Evolutionary conservation across 1,140 invertebrate genomes (phyloP), one percentile per base, ranked within the genome.

Genomic region (Tetragonula clypearis): DNA sequence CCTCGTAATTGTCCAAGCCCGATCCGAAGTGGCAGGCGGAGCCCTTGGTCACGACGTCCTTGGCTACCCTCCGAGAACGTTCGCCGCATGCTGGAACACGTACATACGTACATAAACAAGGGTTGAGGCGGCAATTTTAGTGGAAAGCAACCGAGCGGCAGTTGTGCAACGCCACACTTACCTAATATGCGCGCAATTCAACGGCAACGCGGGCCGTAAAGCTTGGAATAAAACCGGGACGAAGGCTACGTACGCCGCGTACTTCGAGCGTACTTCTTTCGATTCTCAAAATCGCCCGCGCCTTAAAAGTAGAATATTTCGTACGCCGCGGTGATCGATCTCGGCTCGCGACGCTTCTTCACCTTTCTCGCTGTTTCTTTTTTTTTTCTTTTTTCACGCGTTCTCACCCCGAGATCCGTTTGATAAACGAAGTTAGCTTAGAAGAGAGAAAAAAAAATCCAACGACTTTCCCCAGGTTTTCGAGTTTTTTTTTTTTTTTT

Each of bases 101-200:
- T 56, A 49, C 41, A 49, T 49, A 8, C 6, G 8, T 49, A 71
- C 56, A 58, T 19, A 19, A 5, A 19, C 12, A 58, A 17, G 77
- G 21, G 60, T 49, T 21, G 77, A 30, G 77, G n/a, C 26, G 30
- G 65, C 71, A 79, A 77, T 86, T 82, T 72, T n/a, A 55, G 41
- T 35, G 5, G 84, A 86, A 83, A 80, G 72, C 72, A 81, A 74
- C 83, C 41, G 83, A 80, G 79, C 79, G 60, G 35, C 75, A 69
- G 84, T 85, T 85, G 79, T 62, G 79, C 79, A 82, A 76, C 79
- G 30, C 72, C 79, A 65, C 73, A 72, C 80, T 86, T 82, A 77
- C 80, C 84, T 82, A 82, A 82, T 86, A 83, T 49, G 79, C 66
- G 80, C 65, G 80, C 80, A 83, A 86, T 86, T 83, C 80, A 65